Base-by-base conservation (phyloP, 2,797 vertebrate species). In the Choloepus didactylus region DNA sequence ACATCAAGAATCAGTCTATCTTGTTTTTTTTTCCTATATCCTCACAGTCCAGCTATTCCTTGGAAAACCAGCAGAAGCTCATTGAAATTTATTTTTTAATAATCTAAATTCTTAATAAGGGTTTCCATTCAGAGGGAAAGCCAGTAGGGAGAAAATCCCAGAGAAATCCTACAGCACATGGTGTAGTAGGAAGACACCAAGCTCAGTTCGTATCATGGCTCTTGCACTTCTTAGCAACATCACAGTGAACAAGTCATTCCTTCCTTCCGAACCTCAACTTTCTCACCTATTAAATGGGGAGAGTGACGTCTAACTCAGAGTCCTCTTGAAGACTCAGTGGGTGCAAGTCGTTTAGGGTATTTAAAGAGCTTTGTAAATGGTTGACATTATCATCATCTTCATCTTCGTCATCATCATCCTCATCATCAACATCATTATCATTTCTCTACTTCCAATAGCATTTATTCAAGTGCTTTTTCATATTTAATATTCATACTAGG, bases 41-140 rank as follows among this genome's bases (percentile, higher is more conserved):
- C 49, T 95, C 38, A 62, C 90, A 80, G 5, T 60, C 29, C 72
- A 60, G 44, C 19, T 16, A 56, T 93, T 73, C 81, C 49, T 54
- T 80, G 19, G 49, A 76, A 93, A 89, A 77, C 9, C 12, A 31
- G 7, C 12, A 62, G 59, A 91, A 88, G 21, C 35, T 75, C 49
- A 64, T 19, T 46, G 60, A 92, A 91, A 81, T 84, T 38, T 69
- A 25, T 51, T 54, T 80, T 79, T 79, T 10, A 31, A 27, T 31
- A 5, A 4, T 80, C 38, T 64, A 41, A 23, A 19, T 62, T 62
- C 69, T 44, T 64, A 23, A 29, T 59, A 69, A 73, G 12, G 19
- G 29, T 10, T 41, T 29, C 18, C 5, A 19, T 29, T 41, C 1
- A 54, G 21, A 89, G 4, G 16, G 23, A 6, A 95, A 27, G 21